Percentiles rank a stretch among this genome's conserved stretches.
phyloP scores from a whole-genome alignment of 2,888 invertebrate genomes.

The Orthosia gothica region DNA sequence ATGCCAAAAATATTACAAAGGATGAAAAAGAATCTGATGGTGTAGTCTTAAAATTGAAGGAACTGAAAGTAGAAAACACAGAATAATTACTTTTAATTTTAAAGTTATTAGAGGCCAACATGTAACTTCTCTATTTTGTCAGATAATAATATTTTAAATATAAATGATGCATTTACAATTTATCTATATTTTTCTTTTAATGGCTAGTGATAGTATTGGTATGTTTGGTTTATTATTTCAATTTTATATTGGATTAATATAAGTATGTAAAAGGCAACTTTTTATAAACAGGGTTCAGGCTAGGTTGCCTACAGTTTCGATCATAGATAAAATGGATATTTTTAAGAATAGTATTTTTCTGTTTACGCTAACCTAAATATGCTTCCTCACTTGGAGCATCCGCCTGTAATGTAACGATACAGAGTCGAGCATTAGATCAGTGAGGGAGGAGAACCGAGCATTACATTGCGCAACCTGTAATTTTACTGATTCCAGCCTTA shows the following conservation, averaged over 20 bases:
- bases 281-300: conserved; percentile 8
- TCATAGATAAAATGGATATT: conserved; percentile 5
- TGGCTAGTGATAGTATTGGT: conserved; percentile 57
- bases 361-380: neutral
- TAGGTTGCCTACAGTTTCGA: neutral
- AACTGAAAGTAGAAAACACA: conserved; percentile 91
- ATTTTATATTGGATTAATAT: conserved; percentile 34
- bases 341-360: conserved; percentile 2
- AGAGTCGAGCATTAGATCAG: no score
- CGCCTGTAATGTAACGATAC: no score
- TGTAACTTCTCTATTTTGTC: conserved; percentile 64
- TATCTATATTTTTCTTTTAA: conserved; percentile 57
- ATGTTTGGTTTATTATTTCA: conserved; percentile 43
- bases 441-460: no score
- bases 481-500: no score
- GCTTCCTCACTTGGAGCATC: no score
- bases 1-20: conserved; percentile 70
- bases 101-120: conserved; percentile 71
- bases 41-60: conserved; percentile 91
- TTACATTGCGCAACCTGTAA: no score
- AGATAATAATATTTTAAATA: conserved; percentile 60
- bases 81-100: conserved; percentile 73
- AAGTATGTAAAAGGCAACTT: conserved; percentile 18
- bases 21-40: conserved; percentile 81
- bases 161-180: conserved; percentile 65